Conservation (phyloP, 2,888 invertebrate species). For the Colletes collaris region DNA sequence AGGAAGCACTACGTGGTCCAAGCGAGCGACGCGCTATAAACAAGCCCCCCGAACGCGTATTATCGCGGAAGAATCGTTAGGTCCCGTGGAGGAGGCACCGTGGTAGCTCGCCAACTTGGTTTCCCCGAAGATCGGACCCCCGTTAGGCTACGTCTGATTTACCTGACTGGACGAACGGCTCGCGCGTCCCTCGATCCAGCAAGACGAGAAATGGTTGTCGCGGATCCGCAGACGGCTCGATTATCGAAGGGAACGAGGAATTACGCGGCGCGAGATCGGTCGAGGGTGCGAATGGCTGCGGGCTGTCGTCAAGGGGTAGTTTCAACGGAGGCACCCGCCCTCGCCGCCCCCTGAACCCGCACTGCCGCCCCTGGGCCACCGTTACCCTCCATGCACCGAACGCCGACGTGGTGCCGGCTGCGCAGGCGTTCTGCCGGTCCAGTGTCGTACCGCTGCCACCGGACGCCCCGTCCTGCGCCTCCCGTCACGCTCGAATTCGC, state of each 20-base stretch:
- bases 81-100: not conserved
- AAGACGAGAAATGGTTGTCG: slow-evolving; percentile 11
- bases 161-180: slow-evolving; percentile 76
- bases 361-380: slow-evolving; percentile 78
- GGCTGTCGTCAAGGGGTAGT: slow-evolving; percentile 79
- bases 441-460: slow-evolving; percentile 52
- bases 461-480: slow-evolving; percentile 31
- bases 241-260: slow-evolving; percentile 16
- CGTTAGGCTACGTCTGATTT: slow-evolving; percentile 68
- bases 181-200: slow-evolving; percentile 31
- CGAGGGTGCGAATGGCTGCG: slow-evolving; percentile 59
- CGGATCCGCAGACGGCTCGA: slow-evolving; percentile 35
- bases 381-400: slow-evolving; percentile 69
- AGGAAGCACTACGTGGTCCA: slow-evolving; percentile 37
- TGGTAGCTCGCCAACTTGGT: not conserved
- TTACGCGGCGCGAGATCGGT: slow-evolving; percentile 49
- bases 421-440: slow-evolving; percentile 67
- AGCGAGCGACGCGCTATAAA: slow-evolving; percentile 30
- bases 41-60: slow-evolving; percentile 9
- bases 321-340: slow-evolving; percentile 81
- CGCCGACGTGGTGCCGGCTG: slow-evolving; percentile 47
- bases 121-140: slow-evolving; percentile 7
- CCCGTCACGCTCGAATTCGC: not conserved
- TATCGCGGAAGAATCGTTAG: slow-evolving; percentile 7
- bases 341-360: slow-evolving; percentile 82